Conservation (phyloP, 2,113 vertebrate genomes). For the Dolichallabes microphthalmus region DNA sequence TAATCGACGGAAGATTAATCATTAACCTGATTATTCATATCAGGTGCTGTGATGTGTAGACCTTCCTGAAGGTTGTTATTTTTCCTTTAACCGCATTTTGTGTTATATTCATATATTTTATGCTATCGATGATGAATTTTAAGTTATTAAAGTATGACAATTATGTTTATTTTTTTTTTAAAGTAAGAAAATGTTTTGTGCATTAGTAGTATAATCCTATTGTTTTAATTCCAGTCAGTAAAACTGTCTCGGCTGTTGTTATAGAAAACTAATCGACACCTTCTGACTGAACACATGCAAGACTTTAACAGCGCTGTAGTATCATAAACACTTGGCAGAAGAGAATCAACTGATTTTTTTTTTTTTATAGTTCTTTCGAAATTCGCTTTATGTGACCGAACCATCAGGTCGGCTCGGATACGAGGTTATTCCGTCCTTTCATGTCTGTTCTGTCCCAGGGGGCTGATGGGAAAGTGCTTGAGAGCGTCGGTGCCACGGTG, state of each 20-base stretch:
- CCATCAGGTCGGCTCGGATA: neutral
- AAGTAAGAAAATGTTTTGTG: neutral
- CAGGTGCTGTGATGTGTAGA: neutral
- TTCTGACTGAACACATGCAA: neutral
- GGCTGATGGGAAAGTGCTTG: conserved; percentile 31
- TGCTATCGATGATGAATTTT: too few species aligned
- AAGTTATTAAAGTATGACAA: neutral
- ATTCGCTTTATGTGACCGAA: neutral
- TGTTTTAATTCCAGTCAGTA: neutral
- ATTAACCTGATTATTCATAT: too few species aligned
- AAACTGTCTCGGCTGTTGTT: neutral
- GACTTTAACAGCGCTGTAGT: neutral
- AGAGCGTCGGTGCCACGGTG: neutral
- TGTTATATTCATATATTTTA: neutral
- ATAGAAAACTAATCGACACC: neutral
- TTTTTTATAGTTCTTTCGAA: neutral
- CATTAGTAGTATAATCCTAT: neutral
- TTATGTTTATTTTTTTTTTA: neutral
- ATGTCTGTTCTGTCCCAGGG: neutral
- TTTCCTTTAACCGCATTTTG: neutral
- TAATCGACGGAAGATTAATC: too few species aligned
- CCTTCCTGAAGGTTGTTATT: neutral
- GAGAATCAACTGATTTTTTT: neutral
- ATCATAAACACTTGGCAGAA: neutral
- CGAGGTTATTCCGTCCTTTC: neutral